Percentiles rank a stretch among this genome's conserved stretches.
phyloP scores from a whole-genome alignment of 2,113 vertebrate genomes.

The Eira barbara region DNA sequence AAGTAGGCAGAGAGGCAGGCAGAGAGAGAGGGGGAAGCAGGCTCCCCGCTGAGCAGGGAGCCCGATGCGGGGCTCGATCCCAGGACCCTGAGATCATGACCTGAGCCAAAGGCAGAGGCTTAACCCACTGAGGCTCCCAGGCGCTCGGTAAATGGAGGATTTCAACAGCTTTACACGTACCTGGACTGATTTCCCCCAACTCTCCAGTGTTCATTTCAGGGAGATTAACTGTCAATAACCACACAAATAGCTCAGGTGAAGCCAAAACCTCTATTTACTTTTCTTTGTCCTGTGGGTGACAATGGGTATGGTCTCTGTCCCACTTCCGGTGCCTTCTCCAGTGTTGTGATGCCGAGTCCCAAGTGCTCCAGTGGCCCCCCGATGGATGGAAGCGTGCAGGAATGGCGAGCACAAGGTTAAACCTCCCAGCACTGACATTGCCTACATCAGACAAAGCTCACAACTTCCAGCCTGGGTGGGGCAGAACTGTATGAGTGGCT shows the following conservation, averaged over 20 bases:
- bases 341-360: not conserved
- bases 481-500: not conserved
- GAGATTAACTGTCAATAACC: not conserved
- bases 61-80: too few species aligned
- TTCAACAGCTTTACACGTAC: not conserved
- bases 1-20: too few species aligned
- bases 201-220: not conserved
- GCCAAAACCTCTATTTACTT: not conserved
- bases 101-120: too few species aligned
- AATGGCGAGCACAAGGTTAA: not conserved
- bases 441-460: not conserved
- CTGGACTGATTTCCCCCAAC: not conserved
- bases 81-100: too few species aligned
- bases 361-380: not conserved
- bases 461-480: not conserved
- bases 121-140: too few species aligned
- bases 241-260: not conserved
- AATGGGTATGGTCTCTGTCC: not conserved
- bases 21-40: too few species aligned
- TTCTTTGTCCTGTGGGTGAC: not conserved
- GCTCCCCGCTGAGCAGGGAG: too few species aligned
- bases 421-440: not conserved
- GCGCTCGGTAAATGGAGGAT: not conserved
- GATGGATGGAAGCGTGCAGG: not conserved
- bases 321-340: not conserved